Percentiles rank a stretch among this genome's conserved stretches.
Conservation (phyloP, 2,113 vertebrate genomes). For the Aspiorhynchus laticeps region DNA sequence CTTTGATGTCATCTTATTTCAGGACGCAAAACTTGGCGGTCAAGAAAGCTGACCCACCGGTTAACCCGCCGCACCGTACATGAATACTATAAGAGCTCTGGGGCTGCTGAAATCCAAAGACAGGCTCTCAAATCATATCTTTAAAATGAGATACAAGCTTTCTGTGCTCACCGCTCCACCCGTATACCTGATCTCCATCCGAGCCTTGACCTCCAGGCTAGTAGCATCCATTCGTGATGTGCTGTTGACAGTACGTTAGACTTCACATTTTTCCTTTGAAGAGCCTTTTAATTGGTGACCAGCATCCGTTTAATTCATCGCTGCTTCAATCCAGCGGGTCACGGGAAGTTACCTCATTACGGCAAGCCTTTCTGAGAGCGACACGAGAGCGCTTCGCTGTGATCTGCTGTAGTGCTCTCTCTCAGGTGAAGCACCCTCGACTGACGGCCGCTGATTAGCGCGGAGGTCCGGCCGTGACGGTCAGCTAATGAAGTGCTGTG, state of each 20-base stretch:
- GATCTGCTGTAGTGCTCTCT: slow-evolving; percentile 3
- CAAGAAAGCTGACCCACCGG: not conserved
- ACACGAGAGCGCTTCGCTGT: slow-evolving; percentile 1
- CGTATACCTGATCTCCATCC: not conserved
- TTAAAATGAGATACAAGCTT: not conserved
- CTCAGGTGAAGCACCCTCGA: slow-evolving; percentile 29
- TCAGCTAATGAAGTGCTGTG: slow-evolving; percentile 19
- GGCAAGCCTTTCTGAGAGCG: slow-evolving; percentile 8
- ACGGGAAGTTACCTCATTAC: not conserved
- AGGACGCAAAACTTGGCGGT: not conserved
- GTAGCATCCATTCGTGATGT: not conserved
- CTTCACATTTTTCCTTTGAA: slow-evolving; percentile 11
- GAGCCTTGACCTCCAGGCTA: slow-evolving; percentile 17
- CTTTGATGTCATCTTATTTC: slow-evolving; percentile 7
- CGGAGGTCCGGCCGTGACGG: not conserved
- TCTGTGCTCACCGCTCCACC: not conserved
- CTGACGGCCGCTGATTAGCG: not conserved
- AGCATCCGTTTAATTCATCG: not conserved
- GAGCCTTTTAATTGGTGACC: not conserved
- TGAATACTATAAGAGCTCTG: slow-evolving; percentile 7
- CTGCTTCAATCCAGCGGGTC: not conserved
- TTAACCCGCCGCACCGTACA: not conserved
- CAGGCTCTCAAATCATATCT: not conserved
- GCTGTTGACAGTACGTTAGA: not conserved
- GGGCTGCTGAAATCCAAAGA: not conserved